Base-by-base conservation (phyloP, 2,113 vertebrate genomes). In the Alosa alosa region DNA sequence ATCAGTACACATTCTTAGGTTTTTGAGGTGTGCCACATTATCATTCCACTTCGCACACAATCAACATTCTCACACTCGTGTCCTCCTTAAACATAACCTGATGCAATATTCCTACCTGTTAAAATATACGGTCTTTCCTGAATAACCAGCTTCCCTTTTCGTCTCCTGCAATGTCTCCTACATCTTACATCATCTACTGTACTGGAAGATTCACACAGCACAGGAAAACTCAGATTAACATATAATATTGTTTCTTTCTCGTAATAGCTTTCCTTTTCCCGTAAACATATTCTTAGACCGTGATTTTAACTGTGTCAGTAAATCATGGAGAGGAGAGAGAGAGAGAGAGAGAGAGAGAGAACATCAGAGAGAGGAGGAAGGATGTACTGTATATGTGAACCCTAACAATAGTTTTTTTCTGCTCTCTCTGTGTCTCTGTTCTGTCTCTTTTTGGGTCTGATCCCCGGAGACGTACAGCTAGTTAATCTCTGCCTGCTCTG, bases 401-500 rank as follows among this genome's bases (percentile, higher is more conserved):
- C 72, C 72, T 78, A 36, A 41, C 72, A 78, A 78, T 39, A 78
- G 72, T 78, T 78, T 36, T 36, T 78, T 2, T 36, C 18, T 31
- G 17, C 72, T 78, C 72, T 78, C 72, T 9, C 7, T 72, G 17
- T 60, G 57, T 60, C 20, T 60, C 57, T 68, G 9, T n/a, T n/a
- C 18, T 60, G 5, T 60, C 57, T 68, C n/a, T 31, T 6, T 68
- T 6, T 31, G 64, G n/a, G 64, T n/a, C 10, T 78, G 72, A 78
- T 78, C 72, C 36, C 36, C 20, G 72, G 72, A 15, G n/a, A 75
- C 44, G 36, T 22, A 47, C 20, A 1, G 44, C 44, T 47, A 57
- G 45, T 25, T 83, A 84, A 84, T 84, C 72, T 86, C 20, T 44
- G 20, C 39, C 44, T 86, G 52, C 20, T 18, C 17, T 25, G 84